Base-by-base conservation (phyloP, 2,888 invertebrate genomes). In the Ctenicera cuprea region DNA sequence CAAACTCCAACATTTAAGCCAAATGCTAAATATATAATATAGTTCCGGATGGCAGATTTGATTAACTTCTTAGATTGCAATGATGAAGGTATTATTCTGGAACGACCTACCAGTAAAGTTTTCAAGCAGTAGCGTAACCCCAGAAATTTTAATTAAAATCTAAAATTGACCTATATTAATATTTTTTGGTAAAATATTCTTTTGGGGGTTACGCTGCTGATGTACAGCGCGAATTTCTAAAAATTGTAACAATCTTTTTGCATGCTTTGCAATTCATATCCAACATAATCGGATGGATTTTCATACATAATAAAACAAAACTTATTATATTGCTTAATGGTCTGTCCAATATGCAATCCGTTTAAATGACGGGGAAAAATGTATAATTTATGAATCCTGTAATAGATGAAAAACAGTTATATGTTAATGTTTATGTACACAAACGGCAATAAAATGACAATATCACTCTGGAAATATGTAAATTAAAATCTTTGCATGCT, bases 401-500 rank as follows among this genome's bases (percentile, higher is more conserved):
- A 69, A 61, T 68, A 26, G 37, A 54, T 26, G 67, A 41, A 66
- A 62, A 62, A 37, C 61, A 22, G 41, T 26, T 57, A 16, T 41
- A 63, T 37, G 26, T 65, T 65, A 33, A 66, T 41, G 18, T 41
- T 14, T 64, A 64, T 54, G 54, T 64, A 43, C 50, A 71, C n/a
- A 57, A 18, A 64, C 22, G 33, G 37, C 50, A 50, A 66, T 61
- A 52, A 52, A 65, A 76, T 79, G 78, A 76, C 80, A 80, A 80
- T 80, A 79, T 77, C 76, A 75, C 77, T 76, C 71, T 63, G 45
- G 52, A 45, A 52, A 37, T 59, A 72, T 62, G 64, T 64, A 66
- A 74, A 77, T 74, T 76, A 71, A 63, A 57, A 75, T 76, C 62
- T 79, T 79, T 79, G 80, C 81, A 74, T 74, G 74, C 74, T 69